Evolutionary conservation across 64 coral and sea anemone genomes (phyloP).

Genomic region (Exaiptasia diaphana): DNA sequence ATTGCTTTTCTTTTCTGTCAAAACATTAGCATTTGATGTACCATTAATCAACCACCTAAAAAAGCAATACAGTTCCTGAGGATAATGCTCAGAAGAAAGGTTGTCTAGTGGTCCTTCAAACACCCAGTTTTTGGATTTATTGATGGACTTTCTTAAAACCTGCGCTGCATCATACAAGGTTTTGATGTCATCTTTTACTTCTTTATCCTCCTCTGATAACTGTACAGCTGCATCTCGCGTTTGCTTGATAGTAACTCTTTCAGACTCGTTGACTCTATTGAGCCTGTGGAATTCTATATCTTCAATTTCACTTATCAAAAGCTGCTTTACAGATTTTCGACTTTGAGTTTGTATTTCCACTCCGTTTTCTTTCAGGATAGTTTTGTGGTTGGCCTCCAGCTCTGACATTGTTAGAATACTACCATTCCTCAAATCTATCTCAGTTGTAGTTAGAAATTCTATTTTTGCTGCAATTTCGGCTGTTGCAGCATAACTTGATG

Average conservation of each 20-base stretch:
- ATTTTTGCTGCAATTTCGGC: slow-evolving; percentile 34
- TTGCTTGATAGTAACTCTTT: slow-evolving; percentile 40
- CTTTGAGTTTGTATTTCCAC: slow-evolving; percentile 5
- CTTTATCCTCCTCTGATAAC: slow-evolving; percentile 5
- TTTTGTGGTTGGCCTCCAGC: slow-evolving; percentile 20
- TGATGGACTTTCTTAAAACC: slow-evolving; percentile 50
- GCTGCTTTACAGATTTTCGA: slow-evolving; percentile 42
- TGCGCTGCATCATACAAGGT: slow-evolving; percentile 23
- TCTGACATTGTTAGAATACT: slow-evolving; percentile 28
- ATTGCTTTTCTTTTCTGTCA: slow-evolving; percentile 2
- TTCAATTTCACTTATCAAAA: slow-evolving; percentile 36
- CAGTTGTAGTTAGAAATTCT: slow-evolving; percentile 39
- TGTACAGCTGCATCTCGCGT: slow-evolving; percentile 60
- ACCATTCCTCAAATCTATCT: slow-evolving; percentile 34
- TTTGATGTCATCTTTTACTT: slow-evolving; percentile 19
- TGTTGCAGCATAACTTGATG: slow-evolving; percentile 23
- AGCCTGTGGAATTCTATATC: slow-evolving; percentile 41
- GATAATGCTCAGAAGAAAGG: slow-evolving; percentile 30
- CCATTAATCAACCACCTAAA: slow-evolving; percentile 57
- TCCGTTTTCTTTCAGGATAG: slow-evolving; percentile 50
- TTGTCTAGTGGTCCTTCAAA: slow-evolving; percentile 42
- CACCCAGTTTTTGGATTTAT: slow-evolving; percentile 7
- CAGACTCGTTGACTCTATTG: slow-evolving; percentile 60
- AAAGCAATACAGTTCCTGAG: slow-evolving; percentile 43
- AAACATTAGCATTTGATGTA: slow-evolving; percentile 41